Conservation (phyloP, 1,140 invertebrate species). For the Listronotus oregonensis region DNA sequence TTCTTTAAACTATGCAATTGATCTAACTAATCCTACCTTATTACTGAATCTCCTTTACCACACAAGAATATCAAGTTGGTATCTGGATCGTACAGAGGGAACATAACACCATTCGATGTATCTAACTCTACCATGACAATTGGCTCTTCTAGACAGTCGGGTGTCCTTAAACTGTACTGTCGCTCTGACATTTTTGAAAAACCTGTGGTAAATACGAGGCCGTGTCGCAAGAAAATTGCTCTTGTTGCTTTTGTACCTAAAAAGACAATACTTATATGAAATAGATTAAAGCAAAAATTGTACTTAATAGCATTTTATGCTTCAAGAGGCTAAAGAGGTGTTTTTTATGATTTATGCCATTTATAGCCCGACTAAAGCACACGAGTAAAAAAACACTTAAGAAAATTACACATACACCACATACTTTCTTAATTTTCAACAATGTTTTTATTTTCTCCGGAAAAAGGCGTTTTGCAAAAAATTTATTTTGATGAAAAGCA, state of each 20-base stretch:
- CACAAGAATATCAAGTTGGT: conserved; percentile 95
- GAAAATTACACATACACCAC: no score
- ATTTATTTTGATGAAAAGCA: no score
- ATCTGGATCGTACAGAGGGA: conserved; percentile 97
- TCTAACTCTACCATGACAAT: conserved; percentile 96
- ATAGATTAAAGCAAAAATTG: no score
- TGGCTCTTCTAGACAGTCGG: conserved; percentile 86
- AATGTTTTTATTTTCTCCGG: no score
- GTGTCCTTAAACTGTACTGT: conserved; percentile 90
- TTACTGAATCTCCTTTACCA: conserved; percentile 91
- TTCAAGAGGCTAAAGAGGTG: no score
- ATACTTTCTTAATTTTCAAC: no score
- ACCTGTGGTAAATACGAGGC: conserved; percentile 94
- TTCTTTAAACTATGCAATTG: no score
- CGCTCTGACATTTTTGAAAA: conserved; percentile 96
- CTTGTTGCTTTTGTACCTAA: conserved; percentile 84
- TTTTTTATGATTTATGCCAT: no score
- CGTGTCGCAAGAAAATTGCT: conserved; percentile 88
- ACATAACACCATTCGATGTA: conserved; percentile 96
- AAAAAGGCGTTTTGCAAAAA: no score
- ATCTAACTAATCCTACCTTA: conserved; percentile 63
- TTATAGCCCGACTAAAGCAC: no score
- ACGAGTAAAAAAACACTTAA: no score
- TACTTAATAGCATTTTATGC: neutral
- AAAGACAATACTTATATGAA: conserved; percentile 22